These are phyloP conservation scores for Sarcophilus harrisii DNA, from an alignment of 2,797 vertebrate genomes.

Conservation along the genomic window DNA sequence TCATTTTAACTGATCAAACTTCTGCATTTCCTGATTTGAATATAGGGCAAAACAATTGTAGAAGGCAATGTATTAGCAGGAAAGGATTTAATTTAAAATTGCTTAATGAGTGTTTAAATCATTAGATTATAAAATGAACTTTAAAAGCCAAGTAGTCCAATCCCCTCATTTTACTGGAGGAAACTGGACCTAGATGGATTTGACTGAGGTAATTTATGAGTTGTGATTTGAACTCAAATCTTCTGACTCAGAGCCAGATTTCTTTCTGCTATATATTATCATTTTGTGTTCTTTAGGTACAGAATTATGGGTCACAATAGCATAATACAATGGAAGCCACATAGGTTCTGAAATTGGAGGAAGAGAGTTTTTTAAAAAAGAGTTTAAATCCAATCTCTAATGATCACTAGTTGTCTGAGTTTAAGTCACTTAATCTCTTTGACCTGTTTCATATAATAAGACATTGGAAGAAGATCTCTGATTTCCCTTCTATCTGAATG, in stretches of 20 bases:
- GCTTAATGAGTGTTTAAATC: not conserved
- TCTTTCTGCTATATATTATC: not conserved
- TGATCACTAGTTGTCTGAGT: not conserved
- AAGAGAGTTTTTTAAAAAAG: too few species aligned
- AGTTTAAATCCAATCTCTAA: not conserved
- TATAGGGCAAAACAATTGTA: not conserved
- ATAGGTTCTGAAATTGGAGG: not conserved
- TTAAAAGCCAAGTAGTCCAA: not conserved
- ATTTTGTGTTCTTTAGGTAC: not conserved
- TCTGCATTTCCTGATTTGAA: not conserved
- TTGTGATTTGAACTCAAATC: not conserved
- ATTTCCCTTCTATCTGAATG: not conserved
- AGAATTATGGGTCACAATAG: not conserved
- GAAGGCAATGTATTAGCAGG: not conserved
- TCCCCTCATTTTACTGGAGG: not conserved
- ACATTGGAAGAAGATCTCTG: not conserved
- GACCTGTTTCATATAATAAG: not conserved
- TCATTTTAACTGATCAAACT: not conserved
- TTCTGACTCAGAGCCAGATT: not conserved
- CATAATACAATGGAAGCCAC: not conserved
- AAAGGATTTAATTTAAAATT: constrained; percentile 26
- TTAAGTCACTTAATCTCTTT: not conserved
- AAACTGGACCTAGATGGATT: not conserved
- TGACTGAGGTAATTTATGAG: not conserved
- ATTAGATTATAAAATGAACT: not conserved